A percentile compares a stretch with the other conserved stretches of the same genome.
phyloP scores from a whole-genome alignment of 1,140 invertebrate species.

The Ceratitis capitata region DNA sequence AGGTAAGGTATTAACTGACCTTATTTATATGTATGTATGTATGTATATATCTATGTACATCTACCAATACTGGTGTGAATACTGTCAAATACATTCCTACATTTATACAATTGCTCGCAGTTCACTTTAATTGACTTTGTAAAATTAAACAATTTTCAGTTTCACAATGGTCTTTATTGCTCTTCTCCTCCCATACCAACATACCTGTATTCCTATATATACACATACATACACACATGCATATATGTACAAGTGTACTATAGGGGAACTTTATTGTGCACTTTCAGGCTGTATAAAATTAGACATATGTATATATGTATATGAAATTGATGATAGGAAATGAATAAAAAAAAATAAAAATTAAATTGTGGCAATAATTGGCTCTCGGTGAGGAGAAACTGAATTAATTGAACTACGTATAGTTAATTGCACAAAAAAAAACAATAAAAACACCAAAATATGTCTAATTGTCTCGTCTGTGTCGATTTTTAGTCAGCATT shows the following conservation, averaged over 20 bases:
- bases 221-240: too few species aligned
- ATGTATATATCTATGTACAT: background rate
- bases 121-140: slow-evolving; percentile 32
- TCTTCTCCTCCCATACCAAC: too few species aligned
- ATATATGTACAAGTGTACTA: too few species aligned
- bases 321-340: background rate
- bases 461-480: too few species aligned
- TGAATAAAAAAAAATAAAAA: background rate
- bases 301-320: too few species aligned
- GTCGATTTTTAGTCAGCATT: too few species aligned
- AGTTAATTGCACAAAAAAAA: too few species aligned
- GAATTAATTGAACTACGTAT: background rate
- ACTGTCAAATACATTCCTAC: background rate
- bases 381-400: background rate
- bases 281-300: background rate
- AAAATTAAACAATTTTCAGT: slow-evolving; percentile 4
- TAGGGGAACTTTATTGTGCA: too few species aligned
- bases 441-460: too few species aligned
- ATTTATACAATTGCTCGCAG: background rate
- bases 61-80: background rate
- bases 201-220: too few species aligned
- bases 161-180: background rate
- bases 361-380: background rate
- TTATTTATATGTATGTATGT: background rate
- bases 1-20: background rate